These are phyloP conservation scores for Limnodromus scolopaceus DNA, from an alignment of 2,797 vertebrate species.

Conservation along the genomic window DNA sequence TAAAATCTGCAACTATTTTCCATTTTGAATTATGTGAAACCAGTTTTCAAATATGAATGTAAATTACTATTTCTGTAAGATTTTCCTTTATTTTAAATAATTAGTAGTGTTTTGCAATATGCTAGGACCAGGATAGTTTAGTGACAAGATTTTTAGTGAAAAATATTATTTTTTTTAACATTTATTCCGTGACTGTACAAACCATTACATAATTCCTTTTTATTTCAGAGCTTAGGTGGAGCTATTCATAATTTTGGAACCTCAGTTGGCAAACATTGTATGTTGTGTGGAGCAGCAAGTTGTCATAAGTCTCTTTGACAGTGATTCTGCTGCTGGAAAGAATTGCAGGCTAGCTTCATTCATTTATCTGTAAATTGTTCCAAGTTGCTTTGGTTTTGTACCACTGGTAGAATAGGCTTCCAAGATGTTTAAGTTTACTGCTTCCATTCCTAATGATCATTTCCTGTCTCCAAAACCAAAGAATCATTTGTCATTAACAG, in stretches of 20 bases:
- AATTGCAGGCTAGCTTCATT: neutral
- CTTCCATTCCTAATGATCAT: neutral
- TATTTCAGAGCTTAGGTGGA: neutral
- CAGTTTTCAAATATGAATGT: neutral
- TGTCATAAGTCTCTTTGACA: neutral
- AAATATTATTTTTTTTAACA: neutral
- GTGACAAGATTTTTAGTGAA: neutral
- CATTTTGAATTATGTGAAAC: neutral
- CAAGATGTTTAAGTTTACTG: neutral
- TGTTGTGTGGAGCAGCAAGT: neutral
- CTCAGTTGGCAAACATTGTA: neutral
- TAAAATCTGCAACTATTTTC: conserved; percentile 16
- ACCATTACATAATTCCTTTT: neutral
- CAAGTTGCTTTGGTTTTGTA: neutral
- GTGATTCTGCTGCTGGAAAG: neutral
- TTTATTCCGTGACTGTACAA: neutral
- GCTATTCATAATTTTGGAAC: neutral
- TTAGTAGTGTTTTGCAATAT: neutral
- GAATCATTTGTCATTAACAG: neutral
- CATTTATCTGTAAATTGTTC: neutral
- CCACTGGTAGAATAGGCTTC: neutral
- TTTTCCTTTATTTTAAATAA: neutral
- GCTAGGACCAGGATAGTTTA: neutral
- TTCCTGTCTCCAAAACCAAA: neutral
- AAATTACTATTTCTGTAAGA: neutral